Conservation (phyloP, 2,797 vertebrate species). For the Avahi laniger region DNA sequence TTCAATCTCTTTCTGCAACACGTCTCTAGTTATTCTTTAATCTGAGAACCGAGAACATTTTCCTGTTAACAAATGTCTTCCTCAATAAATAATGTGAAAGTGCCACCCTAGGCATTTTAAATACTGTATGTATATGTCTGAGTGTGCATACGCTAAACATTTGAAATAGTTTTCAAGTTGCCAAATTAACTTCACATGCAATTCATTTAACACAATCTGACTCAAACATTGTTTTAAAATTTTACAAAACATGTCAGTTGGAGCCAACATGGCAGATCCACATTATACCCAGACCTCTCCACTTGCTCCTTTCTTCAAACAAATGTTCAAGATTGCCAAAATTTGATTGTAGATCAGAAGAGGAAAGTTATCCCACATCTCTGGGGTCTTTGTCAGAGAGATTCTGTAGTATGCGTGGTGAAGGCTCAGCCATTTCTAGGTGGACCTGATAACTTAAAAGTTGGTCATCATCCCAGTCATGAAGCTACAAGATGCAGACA, state of each 20-base stretch:
- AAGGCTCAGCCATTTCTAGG: background rate
- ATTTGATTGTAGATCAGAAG: background rate
- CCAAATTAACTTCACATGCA: conserved; percentile 28
- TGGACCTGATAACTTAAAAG: background rate
- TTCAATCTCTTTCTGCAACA: conserved; percentile 14
- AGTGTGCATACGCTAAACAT: background rate
- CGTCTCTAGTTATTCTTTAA: background rate
- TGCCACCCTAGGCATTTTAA: background rate
- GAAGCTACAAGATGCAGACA: background rate
- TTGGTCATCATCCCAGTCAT: background rate
- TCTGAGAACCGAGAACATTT: background rate
- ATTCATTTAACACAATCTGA: conserved; percentile 8
- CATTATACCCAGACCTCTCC: background rate
- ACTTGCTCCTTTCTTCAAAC: background rate
- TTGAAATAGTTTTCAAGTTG: background rate
- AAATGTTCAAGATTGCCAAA: background rate
- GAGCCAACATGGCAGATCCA: background rate
- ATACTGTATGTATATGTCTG: background rate
- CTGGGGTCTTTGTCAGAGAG: background rate
- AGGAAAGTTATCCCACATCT: background rate
- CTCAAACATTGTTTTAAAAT: background rate
- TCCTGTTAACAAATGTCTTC: background rate
- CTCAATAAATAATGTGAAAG: conserved; percentile 25
- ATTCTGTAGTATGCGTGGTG: background rate
- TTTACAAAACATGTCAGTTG: background rate